These are phyloP conservation scores for Drosophila borborema DNA, from an alignment of 2,888 invertebrate genomes.

Conservation along the genomic window DNA sequence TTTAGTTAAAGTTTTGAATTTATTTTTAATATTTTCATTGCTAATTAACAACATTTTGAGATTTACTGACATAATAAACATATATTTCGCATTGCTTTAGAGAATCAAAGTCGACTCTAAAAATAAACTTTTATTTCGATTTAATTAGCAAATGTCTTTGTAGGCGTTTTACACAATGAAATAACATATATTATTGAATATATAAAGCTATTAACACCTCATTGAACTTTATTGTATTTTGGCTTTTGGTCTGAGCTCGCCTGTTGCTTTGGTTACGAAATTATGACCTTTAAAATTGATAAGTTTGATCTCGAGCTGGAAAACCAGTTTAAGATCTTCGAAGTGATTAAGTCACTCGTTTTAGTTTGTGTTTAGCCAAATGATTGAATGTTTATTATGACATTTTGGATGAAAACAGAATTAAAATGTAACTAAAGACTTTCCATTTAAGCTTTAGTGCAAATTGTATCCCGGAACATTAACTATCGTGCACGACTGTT, in stretches of 20 bases:
- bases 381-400: neutral
- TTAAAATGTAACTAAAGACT: neutral
- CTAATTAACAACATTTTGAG: neutral
- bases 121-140: constrained; percentile 12
- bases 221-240: constrained; percentile 14
- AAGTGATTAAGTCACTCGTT: constrained; percentile 1
- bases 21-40: neutral
- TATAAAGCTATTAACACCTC: constrained; percentile 38
- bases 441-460: neutral
- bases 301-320: constrained; percentile 31
- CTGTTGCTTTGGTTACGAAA: constrained; percentile 46
- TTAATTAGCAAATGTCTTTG: constrained; percentile 15
- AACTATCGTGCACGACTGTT: neutral
- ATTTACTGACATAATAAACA: neutral
- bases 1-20: neutral
- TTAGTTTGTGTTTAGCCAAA: constrained; percentile 14
- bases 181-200: neutral
- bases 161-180: constrained; percentile 3
- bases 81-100: neutral
- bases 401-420: neutral
- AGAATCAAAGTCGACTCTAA: neutral
- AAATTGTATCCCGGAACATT: neutral
- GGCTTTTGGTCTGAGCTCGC: constrained; percentile 21
- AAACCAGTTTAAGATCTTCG: constrained; percentile 41
- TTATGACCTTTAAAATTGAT: constrained; percentile 55